Evolutionary conservation across 2,888 invertebrate species (phyloP), one percentile per base, ranked within the genome.

Genomic region (Drosophila mettleri): DNA sequence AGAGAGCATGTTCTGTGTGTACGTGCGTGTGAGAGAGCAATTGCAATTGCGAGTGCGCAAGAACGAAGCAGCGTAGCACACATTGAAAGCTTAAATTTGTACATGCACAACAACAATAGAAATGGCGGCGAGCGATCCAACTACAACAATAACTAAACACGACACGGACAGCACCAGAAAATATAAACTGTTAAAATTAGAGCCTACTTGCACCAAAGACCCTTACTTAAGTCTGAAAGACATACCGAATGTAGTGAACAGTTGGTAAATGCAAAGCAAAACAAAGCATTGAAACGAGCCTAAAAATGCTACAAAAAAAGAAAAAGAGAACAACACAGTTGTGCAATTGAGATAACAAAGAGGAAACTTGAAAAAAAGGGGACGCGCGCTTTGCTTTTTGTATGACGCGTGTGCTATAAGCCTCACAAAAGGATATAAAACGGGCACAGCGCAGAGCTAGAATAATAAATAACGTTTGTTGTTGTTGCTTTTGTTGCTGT

Each of bases 371-470:
- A 68, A 77, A 67, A 63, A 85, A 88, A 88, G 81, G 85, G 85
- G 85, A 86, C 87, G 85, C 85, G 77, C 87, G 85, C 88, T 86
- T 86, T 86, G 85, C 85, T 88, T 86, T 88, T 85, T 71, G 74
- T 62, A 72, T 69, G 76, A 76, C 73, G 79, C 73, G 80, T 80
- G 77, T 73, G 70, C 80, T 57, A 62, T 78, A 74, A 74, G 74
- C 78, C 74, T 36, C 60, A 80, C 70, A 79, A 80, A 79, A 80
- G 80, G 78, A 80, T 80, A 80, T 79, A 71, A 77, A 77, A 77
- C 51, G 66, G 69, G 64, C 72, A 68, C 66, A 59, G 69, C 31
- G 69, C 51, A 51, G 69, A 57, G 53, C 59, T 59, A 76, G 73
- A 63, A 78, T 69, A 78, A 86, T 85, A 84, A 85, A 88, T 85